Base-by-base conservation (phyloP, 2,113 vertebrate genomes). In the Lampris incognitus region DNA sequence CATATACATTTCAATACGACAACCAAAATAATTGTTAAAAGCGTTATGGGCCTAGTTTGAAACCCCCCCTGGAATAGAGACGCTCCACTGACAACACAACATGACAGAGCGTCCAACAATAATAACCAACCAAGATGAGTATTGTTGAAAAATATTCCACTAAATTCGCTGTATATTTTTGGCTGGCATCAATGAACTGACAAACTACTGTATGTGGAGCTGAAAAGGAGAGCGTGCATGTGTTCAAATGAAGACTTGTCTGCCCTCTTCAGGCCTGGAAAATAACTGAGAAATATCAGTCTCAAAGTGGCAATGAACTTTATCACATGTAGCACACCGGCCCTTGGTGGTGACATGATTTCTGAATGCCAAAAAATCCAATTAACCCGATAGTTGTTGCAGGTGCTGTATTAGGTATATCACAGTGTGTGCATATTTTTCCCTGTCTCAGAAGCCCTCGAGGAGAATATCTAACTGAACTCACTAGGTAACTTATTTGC, bases 221-320 rank as follows among this genome's bases (percentile, higher is more conserved):
- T 62, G 40, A 70, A 52, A 46, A 51, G 13, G n/a, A 68, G 41
- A 44, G 56, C 46, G 67, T 1, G 44, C 3, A 9, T 69, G 0
- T 39, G 71, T 85, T 83, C 51, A 78, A 72, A 78, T 72, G 63
- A 77, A 83, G 80, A 68, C 86, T 78, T 6, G 79, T 85, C 87
- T 94, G 91, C 91, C 92, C 91, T 92, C 92, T 93, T 90, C 88
- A 92, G 92, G 91, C 76, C 64, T 77, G 67, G 6, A 88, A 78
- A 74, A 80, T 81, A 40, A 86, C 74, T 76, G 72, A 54, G 38
- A 58, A 57, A 54, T 3, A 41, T 9, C 44, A 4, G 2, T 54
- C 2, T 52, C 3, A n/a, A 61, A 77, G n/a, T 40, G 55, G 63
- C 69, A 46, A 42, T 49, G 2, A 42, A 64, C 42, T 48, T 78